Base-by-base conservation (phyloP, 1,140 invertebrate species). In the Drosophila athabasca region DNA sequence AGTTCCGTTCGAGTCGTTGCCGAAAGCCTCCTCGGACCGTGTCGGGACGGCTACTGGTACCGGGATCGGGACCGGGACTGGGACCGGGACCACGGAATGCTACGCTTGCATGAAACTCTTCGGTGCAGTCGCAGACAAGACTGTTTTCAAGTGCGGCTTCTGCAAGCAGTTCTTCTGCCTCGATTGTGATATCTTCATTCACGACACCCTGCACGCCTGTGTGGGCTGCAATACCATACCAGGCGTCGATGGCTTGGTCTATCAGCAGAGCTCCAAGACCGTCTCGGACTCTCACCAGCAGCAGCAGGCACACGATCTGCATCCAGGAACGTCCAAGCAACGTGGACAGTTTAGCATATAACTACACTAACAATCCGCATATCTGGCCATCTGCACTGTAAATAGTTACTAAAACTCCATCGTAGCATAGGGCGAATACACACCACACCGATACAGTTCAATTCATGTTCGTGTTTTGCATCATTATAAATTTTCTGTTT, bases 171-270 rank as follows among this genome's bases (percentile, higher is more conserved):
- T 94, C 39, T 99, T 97, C 92, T 99, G 98, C 91, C 93, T 97
- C 64, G 97, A 99, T 90, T 99, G 98, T 93, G 98, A 99, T 93
- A 94, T 97, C 60, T 98, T 98, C 91, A 95, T 99, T 54, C 97
- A 99, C 77, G 97, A 98, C 74, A 96, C 96, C 2, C 92, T 99
- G 31, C 98, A 99, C 91, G 96, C 96, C 8, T 99, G 98, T 93
- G 98, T 98, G 17, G 98, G 97, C 24, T 99, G 98, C 94, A 95
- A 97, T 17, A 91, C 91, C 0, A 90, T 90, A 46, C 90, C 90
- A 0, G 80, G 83, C 8, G 65, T 83, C 0, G 81, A 85, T 5
- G 88, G 84, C 1, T 55, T 89, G 22, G 72, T 90, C 8, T 84
- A 90, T 54, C 77, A 89, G 49, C 80, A 84, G 59, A 76, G 41